Evolutionary conservation across 2,888 invertebrate species (phyloP), one percentile per base, ranked within the genome.

Genomic region (Molanna angustata): DNA sequence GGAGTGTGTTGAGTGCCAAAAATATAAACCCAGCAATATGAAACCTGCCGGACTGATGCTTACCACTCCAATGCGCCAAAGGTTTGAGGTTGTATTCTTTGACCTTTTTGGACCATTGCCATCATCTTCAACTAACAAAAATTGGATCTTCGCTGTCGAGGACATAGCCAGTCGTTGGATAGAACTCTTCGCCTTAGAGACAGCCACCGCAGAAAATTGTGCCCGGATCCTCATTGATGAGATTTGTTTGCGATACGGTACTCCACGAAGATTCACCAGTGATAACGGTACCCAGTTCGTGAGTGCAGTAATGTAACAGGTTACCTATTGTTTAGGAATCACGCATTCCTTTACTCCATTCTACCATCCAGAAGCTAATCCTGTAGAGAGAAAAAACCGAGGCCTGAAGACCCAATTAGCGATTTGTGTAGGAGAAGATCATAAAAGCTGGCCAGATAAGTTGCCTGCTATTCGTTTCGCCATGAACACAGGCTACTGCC

Each of bases 11-110:
- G 49, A 61, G 9, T 69, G 66, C 49, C 66, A 66, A 43, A 19
- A 61, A 3, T 67, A 66, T 40, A 67, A 67, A 52, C 56, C 61
- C 1, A 54, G 27, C 0, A 67, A 68, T 33, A 45, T 58, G 3
- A 67, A 66, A 42, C 67, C 68, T 1, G 61, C 64, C 0, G 67
- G 66, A 0, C 37, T 67, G 1, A 33, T 67, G 0, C 64, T 64
- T 18, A 66, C 66, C 0, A 60, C 65, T 0, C 13, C 37, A 20
- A 4, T 21, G 17, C 20, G 22, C 11, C 47, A 47, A n/a, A 13
- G 47, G 22, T 67, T 65, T 22, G 67, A 68, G 54, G 61, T 63
- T 0, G 3, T 69, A 0, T 52, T 66, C 0, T 57, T 67, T 11
- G 67, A 68, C 35, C 31, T 67, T 1, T 67, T 67, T 47, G 64